Conservation (phyloP, 2,888 invertebrate genomes). For the Sinhomidia bicolor region DNA sequence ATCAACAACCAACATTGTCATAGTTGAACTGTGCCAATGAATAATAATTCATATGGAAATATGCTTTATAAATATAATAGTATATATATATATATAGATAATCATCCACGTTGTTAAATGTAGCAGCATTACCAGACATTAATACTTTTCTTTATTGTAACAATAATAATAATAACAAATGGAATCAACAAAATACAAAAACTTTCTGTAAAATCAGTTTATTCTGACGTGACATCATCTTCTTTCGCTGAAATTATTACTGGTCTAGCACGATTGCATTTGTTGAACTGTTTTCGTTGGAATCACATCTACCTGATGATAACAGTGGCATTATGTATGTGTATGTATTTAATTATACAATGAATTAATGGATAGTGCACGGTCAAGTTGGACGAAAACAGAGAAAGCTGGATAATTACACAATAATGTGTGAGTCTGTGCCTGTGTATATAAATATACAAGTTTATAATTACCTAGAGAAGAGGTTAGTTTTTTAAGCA, state of each 20-base stretch:
- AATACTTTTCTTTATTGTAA: too few species aligned
- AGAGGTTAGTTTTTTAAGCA: too few species aligned
- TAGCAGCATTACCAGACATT: not conserved
- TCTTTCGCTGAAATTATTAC: too few species aligned
- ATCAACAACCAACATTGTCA: slow-evolving; percentile 11
- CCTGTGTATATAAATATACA: too few species aligned
- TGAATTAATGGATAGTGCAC: not conserved
- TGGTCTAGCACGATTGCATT: slow-evolving; percentile 46
- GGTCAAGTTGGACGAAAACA: slow-evolving; percentile 26
- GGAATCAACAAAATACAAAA: slow-evolving; percentile 42
- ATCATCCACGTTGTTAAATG: too few species aligned
- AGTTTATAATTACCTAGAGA: too few species aligned
- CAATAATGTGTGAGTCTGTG: too few species aligned
- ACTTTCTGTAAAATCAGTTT: slow-evolving; percentile 19
- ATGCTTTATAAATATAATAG: too few species aligned
- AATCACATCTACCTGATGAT: slow-evolving; percentile 44
- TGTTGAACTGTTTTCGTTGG: slow-evolving; percentile 38
- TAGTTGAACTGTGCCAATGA: slow-evolving; percentile 4
- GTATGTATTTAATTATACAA: too few species aligned
- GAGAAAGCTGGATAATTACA: slow-evolving; percentile 10
- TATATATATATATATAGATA: not conserved
- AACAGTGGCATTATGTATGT: slow-evolving; percentile 1
- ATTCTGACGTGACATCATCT: not conserved
- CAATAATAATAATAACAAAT: too few species aligned
- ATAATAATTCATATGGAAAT: too few species aligned